phyloP scores from a whole-genome alignment of 2,113 vertebrate genomes.

The Myotis brandtii region DNA sequence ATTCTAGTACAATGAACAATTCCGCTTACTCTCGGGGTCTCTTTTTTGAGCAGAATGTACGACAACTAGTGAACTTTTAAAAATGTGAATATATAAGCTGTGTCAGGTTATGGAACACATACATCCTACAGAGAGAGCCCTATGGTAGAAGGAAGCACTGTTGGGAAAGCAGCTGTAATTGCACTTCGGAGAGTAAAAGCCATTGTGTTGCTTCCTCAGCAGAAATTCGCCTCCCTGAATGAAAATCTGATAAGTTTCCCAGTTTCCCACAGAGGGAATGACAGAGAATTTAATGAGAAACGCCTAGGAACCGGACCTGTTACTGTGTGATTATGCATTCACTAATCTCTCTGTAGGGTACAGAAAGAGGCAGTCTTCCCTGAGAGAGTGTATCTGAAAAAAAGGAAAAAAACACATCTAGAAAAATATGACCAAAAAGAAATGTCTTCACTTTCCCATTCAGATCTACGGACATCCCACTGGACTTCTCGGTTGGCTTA shows the following conservation, averaged over 20 bases:
- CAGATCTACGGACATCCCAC: conserved; percentile 44
- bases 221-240: conserved; percentile 56
- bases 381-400: conserved; percentile 43
- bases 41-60: neutral
- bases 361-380: conserved; percentile 1
- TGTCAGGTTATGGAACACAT: neutral
- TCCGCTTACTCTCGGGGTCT: neutral
- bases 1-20: conserved; percentile 1
- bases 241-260: conserved; percentile 59
- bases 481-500: conserved; percentile 18
- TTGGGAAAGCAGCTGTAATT: conserved; percentile 8
- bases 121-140: neutral
- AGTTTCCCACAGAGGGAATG: conserved; percentile 37
- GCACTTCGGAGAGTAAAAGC: conserved; percentile 40
- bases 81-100: conserved; percentile 24
- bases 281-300: conserved; percentile 69
- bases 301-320: conserved; percentile 45
- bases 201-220: conserved; percentile 50
- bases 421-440: conserved; percentile 64
- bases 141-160: neutral
- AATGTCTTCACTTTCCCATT: conserved; percentile 49
- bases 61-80: conserved; percentile 11
- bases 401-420: neutral
- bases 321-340: conserved; percentile 3
- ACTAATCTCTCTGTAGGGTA: conserved; percentile 62